Evolutionary conservation across 2,113 vertebrate genomes (phyloP).

Genomic region (Otus sunia): DNA sequence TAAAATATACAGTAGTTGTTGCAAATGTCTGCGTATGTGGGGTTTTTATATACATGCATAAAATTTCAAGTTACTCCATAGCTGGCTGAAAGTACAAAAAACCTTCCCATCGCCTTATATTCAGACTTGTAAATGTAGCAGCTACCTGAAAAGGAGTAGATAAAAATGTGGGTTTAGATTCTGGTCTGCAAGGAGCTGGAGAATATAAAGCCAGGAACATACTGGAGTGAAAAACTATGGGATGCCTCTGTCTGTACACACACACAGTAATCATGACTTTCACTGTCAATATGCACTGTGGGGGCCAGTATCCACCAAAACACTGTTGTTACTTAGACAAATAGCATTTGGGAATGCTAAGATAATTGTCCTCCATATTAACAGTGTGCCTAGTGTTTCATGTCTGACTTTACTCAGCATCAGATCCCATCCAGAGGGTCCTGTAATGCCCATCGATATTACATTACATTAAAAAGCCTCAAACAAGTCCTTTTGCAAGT

Average conservation of each 20-base stretch:
- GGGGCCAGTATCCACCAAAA: not conserved
- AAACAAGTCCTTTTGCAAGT: not conserved
- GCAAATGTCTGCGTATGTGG: not conserved
- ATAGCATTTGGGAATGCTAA: not conserved
- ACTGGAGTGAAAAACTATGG: accelerated
- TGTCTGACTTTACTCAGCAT: not conserved
- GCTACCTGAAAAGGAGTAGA: not conserved
- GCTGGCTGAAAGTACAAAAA: not conserved
- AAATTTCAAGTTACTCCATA: not conserved
- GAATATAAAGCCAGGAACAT: not conserved
- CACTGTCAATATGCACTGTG: not conserved
- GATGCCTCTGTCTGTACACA: not conserved
- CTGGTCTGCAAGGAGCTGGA: not conserved
- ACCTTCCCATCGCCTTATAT: not conserved
- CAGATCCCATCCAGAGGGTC: not conserved
- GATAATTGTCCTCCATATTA: not conserved
- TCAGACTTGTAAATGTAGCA: not conserved
- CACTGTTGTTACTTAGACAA: not conserved
- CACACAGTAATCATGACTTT: not conserved
- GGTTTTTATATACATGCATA: not conserved
- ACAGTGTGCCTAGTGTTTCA: not conserved
- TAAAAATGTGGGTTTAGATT: not conserved
- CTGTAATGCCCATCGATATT: accelerated
- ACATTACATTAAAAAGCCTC: not conserved
- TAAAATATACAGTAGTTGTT: not conserved